Conservation (phyloP, 2,797 vertebrate species). For the Thaleichthys pacificus region DNA sequence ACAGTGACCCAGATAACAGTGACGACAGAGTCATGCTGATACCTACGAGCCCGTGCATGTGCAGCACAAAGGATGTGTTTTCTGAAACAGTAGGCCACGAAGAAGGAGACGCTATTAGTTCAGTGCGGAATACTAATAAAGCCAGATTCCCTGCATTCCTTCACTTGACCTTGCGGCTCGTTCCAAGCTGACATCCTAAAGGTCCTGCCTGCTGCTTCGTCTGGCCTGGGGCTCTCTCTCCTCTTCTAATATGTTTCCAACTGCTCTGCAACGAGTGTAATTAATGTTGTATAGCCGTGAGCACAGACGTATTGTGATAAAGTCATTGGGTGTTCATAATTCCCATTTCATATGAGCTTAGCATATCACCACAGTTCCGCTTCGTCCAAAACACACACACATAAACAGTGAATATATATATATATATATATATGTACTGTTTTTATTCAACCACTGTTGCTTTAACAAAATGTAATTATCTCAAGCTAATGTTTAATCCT, state of each 20-base stretch:
- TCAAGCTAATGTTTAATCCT: not conserved
- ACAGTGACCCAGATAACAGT: constrained; percentile 43
- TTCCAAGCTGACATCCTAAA: not conserved
- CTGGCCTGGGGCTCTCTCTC: constrained; percentile 3
- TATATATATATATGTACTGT: too few relatives aligned
- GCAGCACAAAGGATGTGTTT: constrained; percentile 37
- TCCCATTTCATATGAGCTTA: too few relatives aligned
- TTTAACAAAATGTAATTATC: too few relatives aligned
- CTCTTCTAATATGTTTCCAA: not conserved
- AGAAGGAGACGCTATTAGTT: constrained; percentile 43
- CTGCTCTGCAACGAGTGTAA: not conserved
- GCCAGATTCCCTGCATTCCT: constrained; percentile 19
- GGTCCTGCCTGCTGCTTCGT: not conserved
- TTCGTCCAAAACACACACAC: too few relatives aligned
- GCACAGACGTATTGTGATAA: too few relatives aligned
- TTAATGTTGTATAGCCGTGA: not conserved
- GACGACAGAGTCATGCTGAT: constrained; percentile 21
- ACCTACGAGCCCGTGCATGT: constrained; percentile 51
- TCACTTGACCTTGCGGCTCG: constrained; percentile 51
- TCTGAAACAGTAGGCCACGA: constrained; percentile 56
- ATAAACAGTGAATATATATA: too few relatives aligned
- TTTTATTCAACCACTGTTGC: too few relatives aligned
- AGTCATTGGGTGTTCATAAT: too few relatives aligned
- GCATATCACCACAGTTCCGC: too few relatives aligned
- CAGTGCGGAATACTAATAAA: constrained; percentile 29